These are phyloP conservation scores for Griposia aprilina DNA, from an alignment of 2,888 invertebrate species.

Conservation along the genomic window DNA sequence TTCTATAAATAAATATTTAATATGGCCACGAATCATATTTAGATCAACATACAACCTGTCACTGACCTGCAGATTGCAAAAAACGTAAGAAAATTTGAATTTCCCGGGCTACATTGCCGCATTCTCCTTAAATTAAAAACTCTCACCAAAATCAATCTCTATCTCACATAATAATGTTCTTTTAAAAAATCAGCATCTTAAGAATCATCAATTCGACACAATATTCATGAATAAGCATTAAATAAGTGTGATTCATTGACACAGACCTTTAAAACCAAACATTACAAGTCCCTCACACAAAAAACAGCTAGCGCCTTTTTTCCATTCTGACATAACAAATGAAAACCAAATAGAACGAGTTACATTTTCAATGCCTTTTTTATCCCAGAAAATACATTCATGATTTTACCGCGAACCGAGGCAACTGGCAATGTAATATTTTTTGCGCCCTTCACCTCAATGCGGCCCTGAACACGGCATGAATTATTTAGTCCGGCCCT, in stretches of 20 bases:
- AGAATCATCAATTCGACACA: not conserved
- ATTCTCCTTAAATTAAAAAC: too few relatives aligned
- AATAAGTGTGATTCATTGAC: not conserved
- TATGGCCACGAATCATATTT: too few relatives aligned
- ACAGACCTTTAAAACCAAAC: not conserved
- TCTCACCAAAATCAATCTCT: too few relatives aligned
- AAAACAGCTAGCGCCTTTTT: conserved; percentile 11
- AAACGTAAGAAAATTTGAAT: too few relatives aligned
- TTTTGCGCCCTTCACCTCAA: conserved; percentile 65
- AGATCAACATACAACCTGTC: too few relatives aligned
- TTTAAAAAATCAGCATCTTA: not conserved
- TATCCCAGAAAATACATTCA: conserved; percentile 57
- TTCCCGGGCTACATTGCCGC: too few relatives aligned
- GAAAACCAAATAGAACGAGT: conserved; percentile 32
- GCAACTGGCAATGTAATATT: conserved; percentile 54
- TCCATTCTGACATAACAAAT: conserved; percentile 37
- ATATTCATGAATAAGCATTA: not conserved
- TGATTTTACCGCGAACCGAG: conserved; percentile 42
- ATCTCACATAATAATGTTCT: too few relatives aligned
- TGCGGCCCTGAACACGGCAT: conserved; percentile 60
- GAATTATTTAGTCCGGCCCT: conserved; percentile 72
- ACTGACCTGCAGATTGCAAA: too few relatives aligned
- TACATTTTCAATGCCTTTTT: conserved; percentile 38
- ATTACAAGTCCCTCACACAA: not conserved
- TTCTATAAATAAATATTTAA: too few relatives aligned